Conservation (phyloP, 2,797 vertebrate species). For the Benthosema pterotum region DNA sequence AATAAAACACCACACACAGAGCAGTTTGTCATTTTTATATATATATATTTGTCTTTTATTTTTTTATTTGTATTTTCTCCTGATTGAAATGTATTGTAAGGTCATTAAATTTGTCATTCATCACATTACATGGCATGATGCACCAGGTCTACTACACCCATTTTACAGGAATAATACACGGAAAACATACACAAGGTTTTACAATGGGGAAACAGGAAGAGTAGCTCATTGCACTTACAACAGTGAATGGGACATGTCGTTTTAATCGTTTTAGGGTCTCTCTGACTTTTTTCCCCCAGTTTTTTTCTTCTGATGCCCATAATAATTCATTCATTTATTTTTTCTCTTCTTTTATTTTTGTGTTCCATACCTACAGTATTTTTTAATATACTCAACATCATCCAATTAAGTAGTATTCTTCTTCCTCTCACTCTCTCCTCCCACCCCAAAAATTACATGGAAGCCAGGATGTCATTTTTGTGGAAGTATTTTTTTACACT, state of each 20-base stretch:
- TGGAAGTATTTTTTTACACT: conserved; percentile 49
- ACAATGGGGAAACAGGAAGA: conserved; percentile 91
- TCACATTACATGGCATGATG: conserved; percentile 96
- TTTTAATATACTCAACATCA: conserved; percentile 39
- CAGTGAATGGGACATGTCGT: conserved; percentile 85
- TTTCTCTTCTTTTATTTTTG: conserved; percentile 33
- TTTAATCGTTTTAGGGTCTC: conserved; percentile 72
- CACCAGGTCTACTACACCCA: conserved; percentile 94
- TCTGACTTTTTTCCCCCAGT: conserved; percentile 50
- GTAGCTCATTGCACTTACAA: conserved; percentile 92
- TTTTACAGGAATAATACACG: conserved; percentile 92
- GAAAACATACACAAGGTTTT: conserved; percentile 93
- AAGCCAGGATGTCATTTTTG: conserved; percentile 72
- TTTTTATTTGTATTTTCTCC: conserved; percentile 91
- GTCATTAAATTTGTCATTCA: conserved; percentile 89
- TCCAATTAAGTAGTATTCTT: conserved; percentile 40
- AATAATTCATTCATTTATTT: conserved; percentile 59
- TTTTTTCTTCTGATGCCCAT: conserved; percentile 76
- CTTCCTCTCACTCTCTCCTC: conserved; percentile 30
- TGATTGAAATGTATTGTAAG: conserved; percentile 94
- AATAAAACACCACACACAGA: neutral
- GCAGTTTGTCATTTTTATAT: conserved; percentile 13
- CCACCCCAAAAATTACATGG: conserved; percentile 65
- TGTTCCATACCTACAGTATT: conserved; percentile 5
- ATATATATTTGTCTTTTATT: conserved; percentile 82